Evolutionary conservation across 2,113 vertebrate species (phyloP).

Genomic region (Python bivittatus): DNA sequence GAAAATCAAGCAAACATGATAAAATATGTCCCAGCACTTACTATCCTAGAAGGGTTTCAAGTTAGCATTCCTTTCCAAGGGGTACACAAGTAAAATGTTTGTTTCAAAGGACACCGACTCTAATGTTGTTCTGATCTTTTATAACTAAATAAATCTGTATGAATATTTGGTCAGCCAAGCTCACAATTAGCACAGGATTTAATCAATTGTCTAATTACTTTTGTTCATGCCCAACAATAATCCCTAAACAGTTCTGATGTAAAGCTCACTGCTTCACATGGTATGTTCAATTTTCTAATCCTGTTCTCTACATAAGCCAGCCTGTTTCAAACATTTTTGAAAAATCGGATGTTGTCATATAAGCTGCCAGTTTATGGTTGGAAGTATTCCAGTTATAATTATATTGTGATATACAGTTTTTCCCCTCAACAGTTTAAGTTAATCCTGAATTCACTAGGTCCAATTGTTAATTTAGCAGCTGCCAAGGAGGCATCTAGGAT

Average conservation of each 20-base stretch:
- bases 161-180: not conserved
- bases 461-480: not conserved
- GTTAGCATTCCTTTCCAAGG: not conserved
- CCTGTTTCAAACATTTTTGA: not conserved
- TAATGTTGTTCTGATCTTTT: not conserved
- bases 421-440: not conserved
- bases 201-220: slow-evolving; percentile 8
- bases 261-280: not conserved
- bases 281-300: not conserved
- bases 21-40: not conserved
- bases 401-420: not conserved
- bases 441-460: not conserved
- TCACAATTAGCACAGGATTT: not conserved
- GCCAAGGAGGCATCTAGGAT: not conserved
- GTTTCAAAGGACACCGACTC: not conserved
- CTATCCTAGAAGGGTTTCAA: not conserved
- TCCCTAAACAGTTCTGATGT: not conserved
- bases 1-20: not conserved
- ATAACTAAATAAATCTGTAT: not conserved
- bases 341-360: not conserved
- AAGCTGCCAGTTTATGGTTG: not conserved
- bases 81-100: not conserved
- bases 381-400: not conserved
- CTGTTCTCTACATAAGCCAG: not conserved
- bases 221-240: not conserved